Conservation (phyloP, 1,140 invertebrate genomes). For the Magallana angulata region DNA sequence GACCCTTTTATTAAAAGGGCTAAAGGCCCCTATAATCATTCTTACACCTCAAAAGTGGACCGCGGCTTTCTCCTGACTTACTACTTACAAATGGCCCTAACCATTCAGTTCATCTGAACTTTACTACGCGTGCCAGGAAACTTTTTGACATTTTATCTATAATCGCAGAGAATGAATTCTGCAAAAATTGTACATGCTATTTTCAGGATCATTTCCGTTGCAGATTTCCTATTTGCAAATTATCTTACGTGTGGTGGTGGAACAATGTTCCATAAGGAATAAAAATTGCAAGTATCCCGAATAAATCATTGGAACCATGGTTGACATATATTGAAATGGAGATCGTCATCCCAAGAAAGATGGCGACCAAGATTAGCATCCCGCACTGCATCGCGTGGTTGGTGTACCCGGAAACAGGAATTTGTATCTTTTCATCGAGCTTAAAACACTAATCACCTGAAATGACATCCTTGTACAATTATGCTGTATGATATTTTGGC, state of each 20-base stretch:
- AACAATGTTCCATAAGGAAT: not conserved
- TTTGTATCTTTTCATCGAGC: conserved; percentile 16
- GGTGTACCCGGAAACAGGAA: not conserved
- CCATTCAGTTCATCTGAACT: conserved; percentile 20
- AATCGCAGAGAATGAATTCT: not conserved
- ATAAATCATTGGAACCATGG: not conserved
- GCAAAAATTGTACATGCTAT: not conserved
- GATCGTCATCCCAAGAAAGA: not conserved
- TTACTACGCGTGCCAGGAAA: not conserved
- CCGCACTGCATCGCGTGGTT: conserved; percentile 13
- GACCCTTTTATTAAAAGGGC: not conserved
- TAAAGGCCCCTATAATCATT: conserved; percentile 27
- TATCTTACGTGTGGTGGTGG: not conserved
- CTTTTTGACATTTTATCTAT: not conserved
- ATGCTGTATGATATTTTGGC: too few relatives aligned
- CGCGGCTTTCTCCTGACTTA: not conserved
- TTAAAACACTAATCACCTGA: too few relatives aligned
- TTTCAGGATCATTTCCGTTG: not conserved
- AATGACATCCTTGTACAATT: too few relatives aligned
- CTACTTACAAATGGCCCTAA: not conserved
- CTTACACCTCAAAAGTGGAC: conserved; percentile 26
- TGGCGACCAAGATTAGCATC: not conserved
- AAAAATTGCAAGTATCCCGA: too few relatives aligned
- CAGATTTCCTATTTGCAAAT: not conserved
- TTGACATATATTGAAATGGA: not conserved